Evolutionary conservation across 2,113 vertebrate genomes (phyloP).

Genomic region (Tragelaphus imberbis): DNA sequence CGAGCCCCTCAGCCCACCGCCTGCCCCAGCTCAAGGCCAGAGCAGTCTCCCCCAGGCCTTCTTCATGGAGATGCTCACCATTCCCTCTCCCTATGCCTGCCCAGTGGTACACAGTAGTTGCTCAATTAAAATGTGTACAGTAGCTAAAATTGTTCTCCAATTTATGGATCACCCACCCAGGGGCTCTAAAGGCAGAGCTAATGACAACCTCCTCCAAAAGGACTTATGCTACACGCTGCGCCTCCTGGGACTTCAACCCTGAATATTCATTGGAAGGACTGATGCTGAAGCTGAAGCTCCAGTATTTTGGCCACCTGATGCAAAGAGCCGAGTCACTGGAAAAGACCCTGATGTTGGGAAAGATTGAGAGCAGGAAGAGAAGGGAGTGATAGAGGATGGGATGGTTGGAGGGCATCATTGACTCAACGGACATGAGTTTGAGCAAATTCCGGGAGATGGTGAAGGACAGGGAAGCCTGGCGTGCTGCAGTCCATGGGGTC

Average conservation of each 20-base stretch:
- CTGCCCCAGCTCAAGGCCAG: neutral
- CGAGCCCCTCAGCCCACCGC: accelerated
- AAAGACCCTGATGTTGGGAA: neutral
- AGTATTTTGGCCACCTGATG: neutral
- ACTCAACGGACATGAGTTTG: neutral
- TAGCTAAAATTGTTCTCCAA: neutral
- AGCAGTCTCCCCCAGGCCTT: neutral
- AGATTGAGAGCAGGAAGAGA: neutral
- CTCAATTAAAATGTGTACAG: neutral
- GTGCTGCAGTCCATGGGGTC: neutral
- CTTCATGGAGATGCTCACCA: neutral
- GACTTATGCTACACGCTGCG: neutral
- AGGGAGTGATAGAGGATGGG: neutral
- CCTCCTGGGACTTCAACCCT: neutral
- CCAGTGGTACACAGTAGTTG: neutral
- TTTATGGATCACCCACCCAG: neutral
- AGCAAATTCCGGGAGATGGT: neutral
- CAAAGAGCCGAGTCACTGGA: neutral
- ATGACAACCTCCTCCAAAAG: neutral
- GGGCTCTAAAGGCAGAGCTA: neutral
- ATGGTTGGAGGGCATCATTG: neutral
- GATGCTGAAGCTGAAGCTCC: neutral
- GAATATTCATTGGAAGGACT: neutral
- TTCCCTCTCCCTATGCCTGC: accelerated
- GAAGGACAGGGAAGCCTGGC: neutral